phyloP scores from a whole-genome alignment of 2,888 invertebrate species.

The Drosophila dives region DNA sequence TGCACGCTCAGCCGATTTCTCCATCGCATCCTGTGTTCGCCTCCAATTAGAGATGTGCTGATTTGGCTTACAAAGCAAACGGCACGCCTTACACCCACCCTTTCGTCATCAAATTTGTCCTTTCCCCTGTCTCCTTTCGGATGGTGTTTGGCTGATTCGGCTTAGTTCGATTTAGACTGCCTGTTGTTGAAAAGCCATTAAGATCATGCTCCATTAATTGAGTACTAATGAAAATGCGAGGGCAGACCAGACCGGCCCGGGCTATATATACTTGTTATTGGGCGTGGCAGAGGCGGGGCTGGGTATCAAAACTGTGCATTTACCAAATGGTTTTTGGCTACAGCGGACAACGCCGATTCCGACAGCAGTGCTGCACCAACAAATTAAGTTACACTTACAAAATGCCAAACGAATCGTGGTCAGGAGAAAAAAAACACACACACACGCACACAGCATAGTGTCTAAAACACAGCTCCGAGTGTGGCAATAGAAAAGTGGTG shows the following conservation, averaged over 20 bases:
- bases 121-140: neutral
- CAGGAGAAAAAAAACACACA: slow-evolving; percentile 9
- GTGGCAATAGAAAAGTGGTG: slow-evolving; percentile 25
- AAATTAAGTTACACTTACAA: slow-evolving; percentile 77
- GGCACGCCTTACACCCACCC: slow-evolving; percentile 60
- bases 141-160: slow-evolving; percentile 43
- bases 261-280: slow-evolving; percentile 65
- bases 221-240: slow-evolving; percentile 76
- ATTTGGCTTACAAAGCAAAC: slow-evolving; percentile 75
- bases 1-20: slow-evolving; percentile 9
- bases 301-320: slow-evolving; percentile 77
- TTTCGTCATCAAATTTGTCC: neutral
- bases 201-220: slow-evolving; percentile 81
- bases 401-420: slow-evolving; percentile 64
- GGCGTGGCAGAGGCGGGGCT: slow-evolving; percentile 30
- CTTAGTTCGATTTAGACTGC: slow-evolving; percentile 47
- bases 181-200: slow-evolving; percentile 77
- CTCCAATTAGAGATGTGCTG: slow-evolving; percentile 77
- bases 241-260: slow-evolving; percentile 19
- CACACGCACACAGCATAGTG: neutral
- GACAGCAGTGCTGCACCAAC: slow-evolving; percentile 28
- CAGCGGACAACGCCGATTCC: slow-evolving; percentile 18
- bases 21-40: slow-evolving; percentile 35
- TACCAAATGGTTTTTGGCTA: slow-evolving; percentile 70
- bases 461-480: slow-evolving; percentile 11